Evolutionary conservation across 1,140 invertebrate genomes (phyloP).

Genomic region (Campoletis sonorensis): DNA sequence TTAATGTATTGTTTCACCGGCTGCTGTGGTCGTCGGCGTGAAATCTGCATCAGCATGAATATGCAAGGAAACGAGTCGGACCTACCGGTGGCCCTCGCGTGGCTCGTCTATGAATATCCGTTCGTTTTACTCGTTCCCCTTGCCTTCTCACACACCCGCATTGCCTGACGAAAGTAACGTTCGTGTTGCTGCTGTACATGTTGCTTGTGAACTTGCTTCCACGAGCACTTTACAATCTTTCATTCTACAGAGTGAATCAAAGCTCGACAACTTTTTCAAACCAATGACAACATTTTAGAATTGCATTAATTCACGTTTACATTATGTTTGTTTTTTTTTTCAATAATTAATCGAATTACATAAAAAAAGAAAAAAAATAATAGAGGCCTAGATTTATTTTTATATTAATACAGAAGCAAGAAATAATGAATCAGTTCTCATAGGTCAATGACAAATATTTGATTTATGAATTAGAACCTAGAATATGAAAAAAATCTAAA

Average conservation of each 20-base stretch:
- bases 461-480: neutral
- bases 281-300: neutral
- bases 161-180: constrained; percentile 23
- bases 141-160: neutral
- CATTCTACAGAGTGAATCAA: neutral
- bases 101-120: constrained; percentile 48
- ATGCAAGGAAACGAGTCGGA: constrained; percentile 50
- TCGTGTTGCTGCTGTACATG: constrained; percentile 22
- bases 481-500: neutral
- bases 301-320: too few species aligned
- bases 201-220: constrained; percentile 22
- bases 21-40: constrained; percentile 47
- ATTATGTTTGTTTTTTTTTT: neutral
- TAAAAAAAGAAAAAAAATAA: too few species aligned
- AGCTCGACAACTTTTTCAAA: neutral
- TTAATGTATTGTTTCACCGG: constrained; percentile 65
- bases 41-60: constrained; percentile 66
- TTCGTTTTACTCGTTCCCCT: constrained; percentile 22
- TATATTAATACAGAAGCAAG: too few species aligned
- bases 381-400: too few species aligned
- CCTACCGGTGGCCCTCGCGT: constrained; percentile 19
- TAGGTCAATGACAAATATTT: neutral
- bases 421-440: too few species aligned
- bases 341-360: too few species aligned
- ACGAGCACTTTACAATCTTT: constrained; percentile 8